Conservation (phyloP, 1,140 invertebrate genomes). For the Papilio polytes region DNA sequence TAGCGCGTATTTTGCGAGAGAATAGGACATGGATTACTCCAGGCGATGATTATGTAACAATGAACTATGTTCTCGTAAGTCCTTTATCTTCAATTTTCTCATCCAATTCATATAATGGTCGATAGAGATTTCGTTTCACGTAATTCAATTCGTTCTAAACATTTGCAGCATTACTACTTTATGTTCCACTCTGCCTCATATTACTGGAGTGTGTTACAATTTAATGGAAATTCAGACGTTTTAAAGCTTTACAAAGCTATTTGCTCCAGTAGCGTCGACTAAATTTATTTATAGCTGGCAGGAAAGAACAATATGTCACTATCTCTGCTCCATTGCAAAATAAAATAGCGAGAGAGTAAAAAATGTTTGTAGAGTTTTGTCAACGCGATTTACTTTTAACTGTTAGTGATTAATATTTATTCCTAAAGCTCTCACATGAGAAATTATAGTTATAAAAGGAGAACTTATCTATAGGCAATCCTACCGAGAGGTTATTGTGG, state of each 20-base stretch:
- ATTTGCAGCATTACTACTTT: background rate
- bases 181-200: background rate
- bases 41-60: no score
- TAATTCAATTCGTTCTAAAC: background rate
- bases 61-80: no score
- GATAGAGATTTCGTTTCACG: background rate
- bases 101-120: background rate
- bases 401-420: conserved; percentile 3
- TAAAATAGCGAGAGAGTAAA: conserved; percentile 36
- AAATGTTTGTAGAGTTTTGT: conserved; percentile 40
- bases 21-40: no score
- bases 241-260: conserved; percentile 39
- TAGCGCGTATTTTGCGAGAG: no score
- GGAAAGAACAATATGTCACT: conserved; percentile 40
- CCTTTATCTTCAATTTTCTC: background rate
- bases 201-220: conserved; percentile 13
- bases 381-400: conserved; percentile 28
- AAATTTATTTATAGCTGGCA: conserved; percentile 40
- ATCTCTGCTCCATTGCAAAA: conserved; percentile 38
- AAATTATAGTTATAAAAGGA: background rate
- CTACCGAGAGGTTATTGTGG: background rate
- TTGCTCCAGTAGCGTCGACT: conserved; percentile 40
- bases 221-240: conserved; percentile 33
- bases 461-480: background rate
- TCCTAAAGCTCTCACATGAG: background rate